Conservation (phyloP, 2,113 vertebrate genomes). For the Trogon surrucura region DNA sequence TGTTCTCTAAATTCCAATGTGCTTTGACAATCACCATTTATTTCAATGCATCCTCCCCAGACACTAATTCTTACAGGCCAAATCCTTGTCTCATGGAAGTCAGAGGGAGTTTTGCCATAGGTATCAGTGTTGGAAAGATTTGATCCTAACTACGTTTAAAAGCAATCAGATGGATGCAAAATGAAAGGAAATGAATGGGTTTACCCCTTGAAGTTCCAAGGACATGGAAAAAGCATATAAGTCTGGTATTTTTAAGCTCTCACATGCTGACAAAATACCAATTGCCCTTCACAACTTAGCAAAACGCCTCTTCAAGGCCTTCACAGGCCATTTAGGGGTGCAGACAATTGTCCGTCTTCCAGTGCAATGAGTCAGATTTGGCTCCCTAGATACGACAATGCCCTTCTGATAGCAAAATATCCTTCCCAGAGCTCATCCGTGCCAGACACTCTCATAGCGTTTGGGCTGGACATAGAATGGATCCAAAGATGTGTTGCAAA, state of each 20-base stretch:
- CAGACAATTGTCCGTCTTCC: not conserved
- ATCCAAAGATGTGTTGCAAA: not conserved
- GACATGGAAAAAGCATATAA: not conserved
- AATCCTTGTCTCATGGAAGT: not conserved
- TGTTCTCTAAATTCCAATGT: constrained; percentile 63
- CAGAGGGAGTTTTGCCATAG: constrained; percentile 23
- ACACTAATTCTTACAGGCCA: not conserved
- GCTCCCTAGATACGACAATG: not conserved
- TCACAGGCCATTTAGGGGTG: not conserved
- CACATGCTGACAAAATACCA: not conserved
- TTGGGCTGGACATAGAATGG: not conserved
- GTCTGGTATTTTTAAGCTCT: not conserved
- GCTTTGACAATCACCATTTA: constrained; percentile 58
- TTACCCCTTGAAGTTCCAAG: not conserved
- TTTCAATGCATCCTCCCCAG: constrained; percentile 54
- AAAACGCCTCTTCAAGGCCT: not conserved
- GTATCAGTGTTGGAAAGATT: constrained; percentile 26
- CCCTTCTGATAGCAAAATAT: not conserved
- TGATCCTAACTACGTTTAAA: constrained; percentile 9
- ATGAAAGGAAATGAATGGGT: not conserved
- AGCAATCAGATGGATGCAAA: constrained; percentile 11
- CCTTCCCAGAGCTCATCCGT: not conserved
- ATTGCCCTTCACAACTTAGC: not conserved
- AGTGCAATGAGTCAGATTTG: not conserved
- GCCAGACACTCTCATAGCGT: not conserved